Evolutionary conservation across 1,140 invertebrate species (phyloP).

Genomic region (Zaprionus ornatus): DNA sequence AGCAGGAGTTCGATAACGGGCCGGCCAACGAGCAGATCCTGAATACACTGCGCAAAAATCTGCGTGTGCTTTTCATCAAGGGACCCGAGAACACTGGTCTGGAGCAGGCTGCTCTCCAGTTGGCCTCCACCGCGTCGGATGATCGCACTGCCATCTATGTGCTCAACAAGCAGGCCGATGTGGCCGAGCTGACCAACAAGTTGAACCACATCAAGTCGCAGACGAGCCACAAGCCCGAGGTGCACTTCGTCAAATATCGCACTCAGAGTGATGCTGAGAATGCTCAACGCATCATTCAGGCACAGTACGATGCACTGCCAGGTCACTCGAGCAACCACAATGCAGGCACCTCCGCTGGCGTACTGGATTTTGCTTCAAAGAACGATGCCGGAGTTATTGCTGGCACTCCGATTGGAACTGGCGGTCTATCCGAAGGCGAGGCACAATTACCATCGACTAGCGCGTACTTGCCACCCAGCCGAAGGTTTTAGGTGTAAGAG

Average conservation of each 20-base stretch:
- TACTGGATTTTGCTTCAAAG: conserved; percentile 66
- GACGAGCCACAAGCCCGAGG: conserved; percentile 86
- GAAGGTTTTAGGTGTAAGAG: conserved; percentile 53
- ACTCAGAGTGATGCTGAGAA: conserved; percentile 86
- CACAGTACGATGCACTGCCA: conserved; percentile 67
- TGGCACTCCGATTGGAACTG: not conserved
- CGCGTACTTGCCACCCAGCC: conserved; percentile 67
- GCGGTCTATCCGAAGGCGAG: conserved; percentile 17
- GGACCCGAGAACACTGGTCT: conserved; percentile 86
- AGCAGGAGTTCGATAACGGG: conserved; percentile 65
- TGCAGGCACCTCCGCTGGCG: conserved; percentile 52
- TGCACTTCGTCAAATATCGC: conserved; percentile 90
- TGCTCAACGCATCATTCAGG: conserved; percentile 71
- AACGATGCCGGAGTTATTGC: not conserved
- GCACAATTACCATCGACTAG: conserved; percentile 48
- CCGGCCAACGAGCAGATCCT: conserved; percentile 50
- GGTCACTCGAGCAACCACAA: conserved; percentile 61
- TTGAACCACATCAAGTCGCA: conserved; percentile 59
- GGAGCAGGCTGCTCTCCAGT: conserved; percentile 87
- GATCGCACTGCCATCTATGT: conserved; percentile 94
- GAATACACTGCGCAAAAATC: conserved; percentile 88
- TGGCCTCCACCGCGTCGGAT: conserved; percentile 87
- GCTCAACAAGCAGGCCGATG: conserved; percentile 87
- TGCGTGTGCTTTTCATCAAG: conserved; percentile 94
- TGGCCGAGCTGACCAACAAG: conserved; percentile 57